Base-by-base conservation (phyloP, 2,888 invertebrate species). In the Dynastes tityus region DNA sequence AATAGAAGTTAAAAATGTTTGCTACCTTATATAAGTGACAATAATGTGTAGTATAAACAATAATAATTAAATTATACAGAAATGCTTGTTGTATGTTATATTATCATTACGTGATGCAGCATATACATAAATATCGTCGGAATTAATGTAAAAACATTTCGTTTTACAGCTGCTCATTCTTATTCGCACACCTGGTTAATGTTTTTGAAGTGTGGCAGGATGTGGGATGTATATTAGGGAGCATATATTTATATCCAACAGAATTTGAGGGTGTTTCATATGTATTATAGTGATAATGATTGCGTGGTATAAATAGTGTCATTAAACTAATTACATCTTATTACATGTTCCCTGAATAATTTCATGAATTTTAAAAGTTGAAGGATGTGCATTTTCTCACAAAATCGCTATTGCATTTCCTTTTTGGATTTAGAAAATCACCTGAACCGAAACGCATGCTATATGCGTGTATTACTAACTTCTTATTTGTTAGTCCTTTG, bases 331-430 rank as follows among this genome's bases (percentile, higher is more conserved):
- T 63, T 6, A 32, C n/a, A 63, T 63, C 29, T 63, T 32, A 63
- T 63, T 63, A 63, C n/a, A 11, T 32, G 13, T 32, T 13, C 63
- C 22, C 22, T 58, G 63, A 63, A 32, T 32, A 32, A 63, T 32
- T 32, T 32, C 13, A 63, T 32, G 11, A 63, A 67, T 67, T 68
- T 68, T 68, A 68, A 9, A 49, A 51, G 32, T 40, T 16, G 51
- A 51, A 68, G 68, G 68, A 68, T 68, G 68, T 68, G 27, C 68
- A 68, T 68, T 68, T 68, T 68, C 68, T 68, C 68, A 68, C 68
- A 53, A 51, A 68, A 32, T 63, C 63, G 40, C 16, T 40, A n/a
- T 16, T 40, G 22, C 11, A 29, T 29, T 51, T 68, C 68, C 68
- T 68, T 51, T 68, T 68, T 29, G 22, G 68, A 51, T 45, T 51